Base-by-base conservation (phyloP, 1,140 invertebrate genomes). In the Drosophila lini region DNA sequence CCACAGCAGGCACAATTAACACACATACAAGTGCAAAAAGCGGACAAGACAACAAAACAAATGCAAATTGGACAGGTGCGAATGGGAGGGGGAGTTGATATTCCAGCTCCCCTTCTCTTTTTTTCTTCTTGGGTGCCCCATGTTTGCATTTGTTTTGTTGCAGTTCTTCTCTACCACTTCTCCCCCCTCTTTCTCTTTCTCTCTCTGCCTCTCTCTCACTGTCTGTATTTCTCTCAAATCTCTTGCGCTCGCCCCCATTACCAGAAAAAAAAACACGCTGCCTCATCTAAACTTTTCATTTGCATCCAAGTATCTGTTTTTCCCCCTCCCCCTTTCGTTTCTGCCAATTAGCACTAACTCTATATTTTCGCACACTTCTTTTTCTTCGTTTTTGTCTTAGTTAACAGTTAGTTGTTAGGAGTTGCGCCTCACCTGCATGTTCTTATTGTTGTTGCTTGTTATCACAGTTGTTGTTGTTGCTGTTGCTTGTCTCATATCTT, bases 251-350 rank as follows among this genome's bases (percentile, higher is more conserved):
- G 81, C 81, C 50, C 53, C 55, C 71, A 74, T 74, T 64, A 74
- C 40, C 53, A 38, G 45, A 40, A 53, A 64, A 55, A 41, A 59
- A 42, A 57, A 68, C 45, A 67, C 76, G 59, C 81, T 83, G 77
- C 61, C 82, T 80, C 80, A 84, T 84, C 68, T 38, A 71, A 41
- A 82, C 48, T 88, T 89, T 80, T 88, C 67, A 83, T 88, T 89
- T 88, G 83, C 83, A 88, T 89, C 76, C 80, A 55, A 81, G 45
- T 76, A 70, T 81, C 25, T 68, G 48, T 70, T 36, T 59, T 47
- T 38, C 1, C 28, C 10, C 44, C 44, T 19, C 19, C 15, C 25
- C 32, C 5, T 62, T 62, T 15, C 25, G 28, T 58, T 47, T 38
- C 16, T 61, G 56, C 60, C 74, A 82, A 83, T 89, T 89, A 88